phyloP scores from a whole-genome alignment of 2,113 vertebrate genomes.

The Megaceryle torquata region DNA sequence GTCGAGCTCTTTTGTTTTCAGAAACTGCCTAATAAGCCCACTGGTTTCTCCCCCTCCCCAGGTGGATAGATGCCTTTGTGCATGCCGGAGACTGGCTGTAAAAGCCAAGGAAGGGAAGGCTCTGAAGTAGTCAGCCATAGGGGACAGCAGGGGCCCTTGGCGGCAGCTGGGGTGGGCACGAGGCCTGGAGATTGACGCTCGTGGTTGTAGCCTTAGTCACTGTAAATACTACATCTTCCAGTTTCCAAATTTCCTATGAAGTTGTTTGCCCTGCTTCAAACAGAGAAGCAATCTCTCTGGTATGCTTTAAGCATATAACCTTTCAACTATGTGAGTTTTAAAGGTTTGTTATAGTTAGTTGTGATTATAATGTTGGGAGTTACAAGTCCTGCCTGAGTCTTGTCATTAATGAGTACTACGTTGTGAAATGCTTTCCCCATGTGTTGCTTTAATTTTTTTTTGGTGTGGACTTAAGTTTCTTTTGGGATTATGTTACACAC shows the following conservation, averaged over 20 bases:
- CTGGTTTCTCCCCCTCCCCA: not conserved
- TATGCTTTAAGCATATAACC: not conserved
- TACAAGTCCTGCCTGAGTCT: not conserved
- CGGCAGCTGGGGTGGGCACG: not conserved
- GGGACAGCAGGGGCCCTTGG: slow-evolving; percentile 23
- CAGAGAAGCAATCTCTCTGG: not conserved
- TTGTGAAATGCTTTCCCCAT: not conserved
- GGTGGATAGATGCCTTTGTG: slow-evolving; percentile 46
- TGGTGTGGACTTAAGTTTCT: not conserved
- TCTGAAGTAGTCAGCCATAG: not conserved
- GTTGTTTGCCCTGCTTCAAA: not conserved
- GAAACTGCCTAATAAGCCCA: not conserved
- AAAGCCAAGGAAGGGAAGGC: slow-evolving; percentile 18
- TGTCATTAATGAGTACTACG: not conserved
- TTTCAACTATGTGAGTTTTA: not conserved
- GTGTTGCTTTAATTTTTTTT: not conserved
- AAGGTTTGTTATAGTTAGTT: slow-evolving; percentile 13
- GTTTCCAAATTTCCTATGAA: not conserved
- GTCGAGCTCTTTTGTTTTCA: slow-evolving; percentile 65
- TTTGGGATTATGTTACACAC: not conserved
- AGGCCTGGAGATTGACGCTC: not conserved
- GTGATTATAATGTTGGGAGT: not conserved
- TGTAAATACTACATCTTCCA: not conserved
- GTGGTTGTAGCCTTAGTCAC: not conserved
- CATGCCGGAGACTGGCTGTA: not conserved